Evolutionary conservation across 2,113 vertebrate genomes (phyloP), one percentile per base, ranked within the genome.

Genomic region (Tychaedon coryphoeus): DNA sequence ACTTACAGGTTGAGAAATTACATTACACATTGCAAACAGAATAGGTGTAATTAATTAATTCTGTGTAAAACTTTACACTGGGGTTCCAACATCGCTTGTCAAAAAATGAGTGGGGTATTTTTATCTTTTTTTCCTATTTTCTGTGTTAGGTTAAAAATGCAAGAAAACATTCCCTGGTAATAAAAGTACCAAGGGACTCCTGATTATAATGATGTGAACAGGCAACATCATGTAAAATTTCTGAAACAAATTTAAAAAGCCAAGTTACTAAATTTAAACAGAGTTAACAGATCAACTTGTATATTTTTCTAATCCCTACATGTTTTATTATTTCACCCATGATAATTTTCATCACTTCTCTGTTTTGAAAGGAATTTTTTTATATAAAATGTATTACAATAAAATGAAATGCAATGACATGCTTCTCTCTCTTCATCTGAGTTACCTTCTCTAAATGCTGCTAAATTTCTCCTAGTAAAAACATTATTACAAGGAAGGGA

Each of bases 401-500:
- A 5, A 7, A 92, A 80, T 61, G 42, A 94, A 96, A 90, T 64
- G 62, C 42, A 57, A 24, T 75, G 94, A 73, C 26, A 42, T 18
- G 23, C 22, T 92, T 57, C 33, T 84, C 48, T 56, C 58, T 90
- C 71, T 73, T 74, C 50, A 77, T 84, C 38, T 64, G 31, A 92
- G 24, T 71, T 95, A 82, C 76, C 43, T 87, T 73, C 61, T 75
- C 76, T 56, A 83, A 76, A 66, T 74, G 14, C 36, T 89, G 40
- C 88, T 81, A 72, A 75, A 92, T 64, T 87, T 89, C 83, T 90
- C 70, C 81, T 77, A 91, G 43, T 88, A 90, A 95, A 94, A 94
- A 60, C 80, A 73, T 91, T 94, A 91, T 89, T 89, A 64, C 48
- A 81, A 94, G 74, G 67, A 93, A 93, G 79, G 91, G 91, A 92